These are phyloP conservation scores for Gadopsis bispinosus DNA, from an alignment of 2,797 vertebrate species.

Conservation along the genomic window DNA sequence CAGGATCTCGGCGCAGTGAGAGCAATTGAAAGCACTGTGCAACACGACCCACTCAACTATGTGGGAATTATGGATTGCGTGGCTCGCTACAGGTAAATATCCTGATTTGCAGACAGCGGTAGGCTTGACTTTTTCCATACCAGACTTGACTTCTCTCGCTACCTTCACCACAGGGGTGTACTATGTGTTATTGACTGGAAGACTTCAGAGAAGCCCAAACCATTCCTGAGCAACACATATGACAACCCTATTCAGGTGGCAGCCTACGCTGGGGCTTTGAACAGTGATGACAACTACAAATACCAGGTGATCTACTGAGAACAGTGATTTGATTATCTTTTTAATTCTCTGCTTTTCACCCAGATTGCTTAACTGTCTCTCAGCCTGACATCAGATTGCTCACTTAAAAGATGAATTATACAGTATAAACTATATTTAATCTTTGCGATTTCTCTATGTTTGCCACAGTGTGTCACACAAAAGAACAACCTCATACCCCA, in stretches of 20 bases:
- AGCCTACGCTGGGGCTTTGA: constrained; percentile 94
- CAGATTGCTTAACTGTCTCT: not conserved
- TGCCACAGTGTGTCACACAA: not conserved
- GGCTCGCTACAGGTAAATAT: constrained; percentile 90
- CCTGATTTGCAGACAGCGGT: not conserved
- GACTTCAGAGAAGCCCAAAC: constrained; percentile 95
- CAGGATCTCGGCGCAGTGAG: constrained; percentile 86
- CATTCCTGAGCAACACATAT: constrained; percentile 90
- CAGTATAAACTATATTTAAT: not conserved
- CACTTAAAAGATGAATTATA: not conserved
- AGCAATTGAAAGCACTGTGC: constrained; percentile 92
- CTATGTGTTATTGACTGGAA: constrained; percentile 98
- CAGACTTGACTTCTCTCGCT: not conserved
- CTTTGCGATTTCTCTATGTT: not conserved
- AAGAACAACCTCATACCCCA: not conserved
- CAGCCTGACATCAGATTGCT: not conserved
- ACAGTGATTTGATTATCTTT: not conserved
- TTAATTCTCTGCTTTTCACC: not conserved
- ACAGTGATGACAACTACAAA: constrained; percentile 91
- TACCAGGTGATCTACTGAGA: constrained; percentile 87
- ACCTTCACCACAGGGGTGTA: constrained; percentile 82
- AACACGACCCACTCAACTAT: constrained; percentile 89
- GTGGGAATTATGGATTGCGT: constrained; percentile 94
- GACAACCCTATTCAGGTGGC: constrained; percentile 96
- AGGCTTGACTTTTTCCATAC: not conserved